These are phyloP conservation scores for Apus apus DNA, from an alignment of 2,113 vertebrate species.

Conservation along the genomic window DNA sequence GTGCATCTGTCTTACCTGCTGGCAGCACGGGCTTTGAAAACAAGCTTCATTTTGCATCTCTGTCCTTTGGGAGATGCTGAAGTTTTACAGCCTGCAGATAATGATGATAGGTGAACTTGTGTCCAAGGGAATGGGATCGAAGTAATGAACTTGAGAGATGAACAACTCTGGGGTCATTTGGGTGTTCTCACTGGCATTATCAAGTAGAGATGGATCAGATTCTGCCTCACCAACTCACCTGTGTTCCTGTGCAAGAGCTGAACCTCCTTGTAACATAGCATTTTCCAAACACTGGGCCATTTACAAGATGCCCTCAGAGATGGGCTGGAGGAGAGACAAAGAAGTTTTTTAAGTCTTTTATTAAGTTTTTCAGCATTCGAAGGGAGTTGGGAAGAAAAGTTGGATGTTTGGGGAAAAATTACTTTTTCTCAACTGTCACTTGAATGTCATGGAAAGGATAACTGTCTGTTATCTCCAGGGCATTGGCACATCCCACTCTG, in stretches of 20 bases:
- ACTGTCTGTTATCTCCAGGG: constrained; percentile 2
- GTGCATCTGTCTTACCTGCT: constrained; percentile 50
- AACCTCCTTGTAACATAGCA: not conserved
- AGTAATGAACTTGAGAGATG: constrained; percentile 22
- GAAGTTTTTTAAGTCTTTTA: not conserved
- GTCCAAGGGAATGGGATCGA: not conserved
- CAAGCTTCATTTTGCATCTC: constrained; percentile 21
- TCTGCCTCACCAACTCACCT: not conserved
- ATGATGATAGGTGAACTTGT: constrained; percentile 30
- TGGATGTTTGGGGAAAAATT: not conserved
- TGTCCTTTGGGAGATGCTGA: not conserved
- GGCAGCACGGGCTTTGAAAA: not conserved
- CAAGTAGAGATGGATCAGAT: not conserved
- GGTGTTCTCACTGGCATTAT: not conserved
- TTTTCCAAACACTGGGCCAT: not conserved
- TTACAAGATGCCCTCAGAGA: not conserved
- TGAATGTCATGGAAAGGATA: not conserved
- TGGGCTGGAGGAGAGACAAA: not conserved
- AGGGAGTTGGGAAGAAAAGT: not conserved
- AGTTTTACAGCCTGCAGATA: constrained; percentile 30
- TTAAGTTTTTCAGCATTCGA: not conserved
- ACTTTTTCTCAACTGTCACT: not conserved
- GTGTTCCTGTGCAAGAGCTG: not conserved
- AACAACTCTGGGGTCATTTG: not conserved
- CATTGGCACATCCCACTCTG: not conserved